A percentile compares a stretch with the other conserved stretches of the same genome.
Evolutionary conservation across 1,140 invertebrate genomes (phyloP).

Genomic region (Calephelis virginiensis): DNA sequence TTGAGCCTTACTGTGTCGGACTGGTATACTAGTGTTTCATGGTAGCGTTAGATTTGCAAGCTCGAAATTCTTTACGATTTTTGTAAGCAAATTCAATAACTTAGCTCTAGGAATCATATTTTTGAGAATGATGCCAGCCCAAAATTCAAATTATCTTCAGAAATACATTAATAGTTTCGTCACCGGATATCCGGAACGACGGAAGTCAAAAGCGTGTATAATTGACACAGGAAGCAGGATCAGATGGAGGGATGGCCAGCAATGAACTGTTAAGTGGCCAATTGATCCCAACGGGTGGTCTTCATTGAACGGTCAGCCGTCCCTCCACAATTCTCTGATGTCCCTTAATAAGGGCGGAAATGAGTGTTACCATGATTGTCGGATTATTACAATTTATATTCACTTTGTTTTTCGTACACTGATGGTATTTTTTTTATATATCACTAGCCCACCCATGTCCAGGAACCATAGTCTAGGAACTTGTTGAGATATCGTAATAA

Average conservation of each 20-base stretch:
- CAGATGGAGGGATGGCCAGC: conserved; percentile 25
- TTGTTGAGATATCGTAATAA: too few species aligned
- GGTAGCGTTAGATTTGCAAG: too few species aligned
- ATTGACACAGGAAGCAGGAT: conserved; percentile 34
- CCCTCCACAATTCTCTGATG: conserved; percentile 15
- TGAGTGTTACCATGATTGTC: conserved; percentile 19
- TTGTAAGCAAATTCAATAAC: too few species aligned
- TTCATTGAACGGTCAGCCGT: conserved; percentile 18
- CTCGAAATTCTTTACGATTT: too few species aligned
- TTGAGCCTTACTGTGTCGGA: too few species aligned
- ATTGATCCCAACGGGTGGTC: conserved; percentile 44
- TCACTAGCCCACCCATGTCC: too few species aligned
- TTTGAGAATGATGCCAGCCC: too few species aligned
- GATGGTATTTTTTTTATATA: too few species aligned
- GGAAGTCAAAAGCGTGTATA: conserved; percentile 23
- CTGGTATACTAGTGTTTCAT: too few species aligned
- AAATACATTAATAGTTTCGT: neutral
- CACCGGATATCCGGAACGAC: conserved; percentile 24
- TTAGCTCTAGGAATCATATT: too few species aligned
- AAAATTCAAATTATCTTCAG: neutral
- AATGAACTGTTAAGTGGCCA: conserved; percentile 45
- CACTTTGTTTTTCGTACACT: neutral
- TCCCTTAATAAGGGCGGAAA: conserved; percentile 21
- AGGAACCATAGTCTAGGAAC: too few species aligned
- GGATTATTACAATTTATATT: conserved; percentile 21